Conservation (phyloP, 2,888 invertebrate species). For the Trisateles emortualis region DNA sequence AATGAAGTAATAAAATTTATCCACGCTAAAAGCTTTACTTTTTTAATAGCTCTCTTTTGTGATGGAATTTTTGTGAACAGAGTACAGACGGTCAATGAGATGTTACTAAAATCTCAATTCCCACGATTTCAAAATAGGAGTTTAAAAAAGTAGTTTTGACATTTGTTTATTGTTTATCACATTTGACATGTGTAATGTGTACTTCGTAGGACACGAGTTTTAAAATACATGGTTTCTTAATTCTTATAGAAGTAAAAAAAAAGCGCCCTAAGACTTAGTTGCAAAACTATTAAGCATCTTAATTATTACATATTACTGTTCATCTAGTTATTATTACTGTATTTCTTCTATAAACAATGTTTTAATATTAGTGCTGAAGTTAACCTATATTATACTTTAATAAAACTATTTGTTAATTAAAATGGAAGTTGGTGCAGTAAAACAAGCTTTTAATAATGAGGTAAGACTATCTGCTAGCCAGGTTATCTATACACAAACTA, state of each 20-base stretch:
- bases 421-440: constrained; percentile 83
- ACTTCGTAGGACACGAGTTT: too few species aligned
- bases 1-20: too few species aligned
- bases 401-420: constrained; percentile 21
- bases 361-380: constrained; percentile 14
- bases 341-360: neutral
- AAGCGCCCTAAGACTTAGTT: neutral
- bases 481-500: too few species aligned
- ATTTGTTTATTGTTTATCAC: neutral
- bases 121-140: too few species aligned
- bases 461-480: constrained; percentile 50
- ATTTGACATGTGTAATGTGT: neutral
- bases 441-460: constrained; percentile 83
- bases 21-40: too few species aligned
- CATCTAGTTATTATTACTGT: neutral
- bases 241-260: too few species aligned
- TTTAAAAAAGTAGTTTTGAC: neutral
- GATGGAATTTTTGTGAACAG: too few species aligned
- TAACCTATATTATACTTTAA: constrained; percentile 41
- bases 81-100: too few species aligned
- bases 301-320: neutral
- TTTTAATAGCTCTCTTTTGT: too few species aligned
- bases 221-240: too few species aligned
- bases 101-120: too few species aligned
- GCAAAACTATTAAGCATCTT: neutral